Base-by-base conservation (phyloP, 2,888 invertebrate genomes). In the Oscheius myriophilus region DNA sequence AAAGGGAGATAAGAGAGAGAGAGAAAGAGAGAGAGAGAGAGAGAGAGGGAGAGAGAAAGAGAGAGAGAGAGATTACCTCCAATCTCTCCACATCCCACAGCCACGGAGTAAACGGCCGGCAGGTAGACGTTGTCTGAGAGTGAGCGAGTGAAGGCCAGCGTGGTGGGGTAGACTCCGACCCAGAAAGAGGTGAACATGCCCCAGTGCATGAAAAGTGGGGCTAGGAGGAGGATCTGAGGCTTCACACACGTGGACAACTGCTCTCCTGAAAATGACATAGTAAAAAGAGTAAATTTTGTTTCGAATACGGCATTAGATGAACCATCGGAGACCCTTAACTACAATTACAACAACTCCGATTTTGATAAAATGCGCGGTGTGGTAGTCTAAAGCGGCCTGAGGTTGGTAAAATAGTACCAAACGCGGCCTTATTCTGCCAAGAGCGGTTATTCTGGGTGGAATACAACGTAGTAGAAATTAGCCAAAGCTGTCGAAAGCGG, bases 121-220 rank as follows among this genome's bases (percentile, higher is more conserved):
- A 79, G 58, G 42, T 71, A 72, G 41, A 72, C 70, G 53, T 68
- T 14, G 9, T 59, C 12, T 1, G 76, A 61, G 26, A 76, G 75
- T 14, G 59, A 62, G 1, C 53, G 63, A 7, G 69, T 76, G 70
- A 79, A 79, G 43, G 67, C 72, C 63, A 79, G 67, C 0, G 77
- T 68, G 7, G 79, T 79, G 2, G 79, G 74, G 45, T 73, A 73
- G 43, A 79, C 69, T 0, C 73, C 65, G 11, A 79, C 33, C 76
- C 76, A 76, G 54, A 76, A 76, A 18, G 73, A 75, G 2, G 73
- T 70, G 26, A 63, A 59, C 54, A 55, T 55, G 18, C 65, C 65
- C 65, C 65, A 65, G 55, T 55, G 55, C 55, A 65, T 65, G 49
- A 65, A 65, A 1, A 65, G 39, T 4, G 65, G 65, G n/a, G 55